A percentile compares a stretch with the other conserved stretches of the same genome.
Conservation (phyloP, 64 coral and sea anemone species). For the Exaiptasia diaphana region DNA sequence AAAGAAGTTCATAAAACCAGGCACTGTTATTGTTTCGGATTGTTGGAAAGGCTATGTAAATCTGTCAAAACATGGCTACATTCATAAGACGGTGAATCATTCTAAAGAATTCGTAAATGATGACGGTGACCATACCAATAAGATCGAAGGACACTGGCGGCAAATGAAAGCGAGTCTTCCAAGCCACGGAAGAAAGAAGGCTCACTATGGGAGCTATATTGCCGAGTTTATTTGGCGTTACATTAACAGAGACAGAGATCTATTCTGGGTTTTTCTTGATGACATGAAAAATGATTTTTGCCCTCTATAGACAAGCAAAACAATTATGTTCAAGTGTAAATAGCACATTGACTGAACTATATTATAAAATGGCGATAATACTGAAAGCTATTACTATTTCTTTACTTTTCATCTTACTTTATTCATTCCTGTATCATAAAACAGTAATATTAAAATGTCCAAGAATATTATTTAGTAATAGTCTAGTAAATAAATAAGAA, state of each 20-base stretch:
- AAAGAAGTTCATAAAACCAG: not conserved
- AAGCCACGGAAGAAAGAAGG: not conserved
- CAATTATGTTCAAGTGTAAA: too few relatives aligned
- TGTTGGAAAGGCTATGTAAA: not conserved
- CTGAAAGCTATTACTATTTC: too few relatives aligned
- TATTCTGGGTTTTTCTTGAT: slow-evolving; percentile 3
- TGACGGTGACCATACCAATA: slow-evolving; percentile 6
- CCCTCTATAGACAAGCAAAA: too few relatives aligned
- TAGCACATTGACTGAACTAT: too few relatives aligned
- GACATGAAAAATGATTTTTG: too few relatives aligned
- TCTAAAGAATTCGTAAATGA: slow-evolving; percentile 37
- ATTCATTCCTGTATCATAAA: too few relatives aligned
- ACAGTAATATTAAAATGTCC: too few relatives aligned
- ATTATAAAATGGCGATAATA: too few relatives aligned
- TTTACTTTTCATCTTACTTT: too few relatives aligned
- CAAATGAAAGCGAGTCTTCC: slow-evolving; percentile 22
- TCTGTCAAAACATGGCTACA: slow-evolving; percentile 4
- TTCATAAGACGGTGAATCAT: slow-evolving; percentile 30
- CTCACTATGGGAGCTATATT: slow-evolving; percentile 3
- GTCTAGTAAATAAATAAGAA: too few relatives aligned
- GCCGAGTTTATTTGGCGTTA: slow-evolving; percentile 31
- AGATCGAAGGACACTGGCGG: slow-evolving; percentile 37
- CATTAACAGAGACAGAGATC: not conserved
- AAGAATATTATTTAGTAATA: too few relatives aligned
- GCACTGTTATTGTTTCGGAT: not conserved